Conservation (phyloP, 1,140 invertebrate species). For the Octopus bimaculoides region DNA sequence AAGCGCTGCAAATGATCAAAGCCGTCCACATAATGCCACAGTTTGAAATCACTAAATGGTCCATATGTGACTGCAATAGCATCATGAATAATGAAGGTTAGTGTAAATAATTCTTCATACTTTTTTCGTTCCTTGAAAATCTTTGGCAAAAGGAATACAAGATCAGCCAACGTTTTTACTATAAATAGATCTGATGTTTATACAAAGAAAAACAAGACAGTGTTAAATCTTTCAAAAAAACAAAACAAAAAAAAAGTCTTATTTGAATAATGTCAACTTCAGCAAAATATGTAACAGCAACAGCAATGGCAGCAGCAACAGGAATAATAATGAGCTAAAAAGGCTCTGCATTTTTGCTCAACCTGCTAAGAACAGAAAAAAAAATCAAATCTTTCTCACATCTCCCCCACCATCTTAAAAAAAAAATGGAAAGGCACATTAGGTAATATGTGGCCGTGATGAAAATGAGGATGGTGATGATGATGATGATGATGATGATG, state of each 20-base stretch:
- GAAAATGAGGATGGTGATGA: background rate
- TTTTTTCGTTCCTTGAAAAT: background rate
- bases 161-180: too few relatives aligned
- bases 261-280: too few relatives aligned
- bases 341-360: background rate
- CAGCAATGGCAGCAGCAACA: too few relatives aligned
- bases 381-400: background rate
- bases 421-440: background rate
- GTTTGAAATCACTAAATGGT: background rate
- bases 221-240: too few relatives aligned
- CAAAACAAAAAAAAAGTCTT: too few relatives aligned
- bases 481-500: background rate
- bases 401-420: background rate
- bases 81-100: background rate
- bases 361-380: background rate
- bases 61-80: background rate
- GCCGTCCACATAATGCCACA: constrained; percentile 3
- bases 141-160: too few relatives aligned
- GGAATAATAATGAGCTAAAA: too few relatives aligned
- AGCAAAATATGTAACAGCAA: too few relatives aligned
- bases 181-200: too few relatives aligned
- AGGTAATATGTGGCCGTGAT: background rate
- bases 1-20: constrained; percentile 8
- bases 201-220: too few relatives aligned
- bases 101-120: background rate